These are phyloP conservation scores for Danaus melanippus DNA, from an alignment of 1,140 invertebrate genomes.

Conservation along the genomic window DNA sequence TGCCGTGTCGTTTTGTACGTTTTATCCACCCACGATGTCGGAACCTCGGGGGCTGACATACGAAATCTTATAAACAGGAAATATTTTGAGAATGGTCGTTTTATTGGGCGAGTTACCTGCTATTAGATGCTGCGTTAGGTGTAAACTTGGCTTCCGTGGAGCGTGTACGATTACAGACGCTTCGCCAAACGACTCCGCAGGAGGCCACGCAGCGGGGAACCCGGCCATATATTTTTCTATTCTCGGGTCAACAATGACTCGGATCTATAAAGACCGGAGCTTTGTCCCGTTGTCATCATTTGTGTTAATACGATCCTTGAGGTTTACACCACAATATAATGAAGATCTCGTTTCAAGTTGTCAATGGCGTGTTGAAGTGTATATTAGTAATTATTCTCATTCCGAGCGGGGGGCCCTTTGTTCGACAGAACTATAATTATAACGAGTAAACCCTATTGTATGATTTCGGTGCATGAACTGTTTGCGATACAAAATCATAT, in stretches of 20 bases:
- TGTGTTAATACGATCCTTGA: slow-evolving; percentile 69
- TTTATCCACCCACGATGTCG: slow-evolving; percentile 64
- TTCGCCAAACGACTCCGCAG: slow-evolving; percentile 55
- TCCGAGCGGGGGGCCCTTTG: slow-evolving; percentile 52
- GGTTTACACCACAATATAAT: slow-evolving; percentile 65
- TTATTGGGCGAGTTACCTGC: slow-evolving; percentile 68
- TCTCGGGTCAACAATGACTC: slow-evolving; percentile 58
- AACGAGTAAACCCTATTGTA: slow-evolving; percentile 36
- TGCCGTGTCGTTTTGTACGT: slow-evolving; percentile 56
- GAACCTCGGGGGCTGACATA: slow-evolving; percentile 45
- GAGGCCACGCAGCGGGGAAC: slow-evolving; percentile 49
- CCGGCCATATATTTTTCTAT: slow-evolving; percentile 64
- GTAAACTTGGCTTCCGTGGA: slow-evolving; percentile 66
- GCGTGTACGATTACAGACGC: slow-evolving; percentile 36
- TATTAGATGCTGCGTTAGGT: slow-evolving; percentile 64
- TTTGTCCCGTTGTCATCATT: slow-evolving; percentile 67
- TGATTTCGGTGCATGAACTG: slow-evolving; percentile 26
- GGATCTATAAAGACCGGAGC: slow-evolving; percentile 43
- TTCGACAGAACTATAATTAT: slow-evolving; percentile 47
- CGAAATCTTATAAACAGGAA: slow-evolving; percentile 64
- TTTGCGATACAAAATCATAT: slow-evolving; percentile 34
- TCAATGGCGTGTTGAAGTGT: slow-evolving; percentile 66
- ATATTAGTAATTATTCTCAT: slow-evolving; percentile 63
- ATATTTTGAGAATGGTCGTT: slow-evolving; percentile 63
- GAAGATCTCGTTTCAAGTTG: slow-evolving; percentile 52